phyloP scores from a whole-genome alignment of 2,888 invertebrate genomes.

The Electrophaes corylata region DNA sequence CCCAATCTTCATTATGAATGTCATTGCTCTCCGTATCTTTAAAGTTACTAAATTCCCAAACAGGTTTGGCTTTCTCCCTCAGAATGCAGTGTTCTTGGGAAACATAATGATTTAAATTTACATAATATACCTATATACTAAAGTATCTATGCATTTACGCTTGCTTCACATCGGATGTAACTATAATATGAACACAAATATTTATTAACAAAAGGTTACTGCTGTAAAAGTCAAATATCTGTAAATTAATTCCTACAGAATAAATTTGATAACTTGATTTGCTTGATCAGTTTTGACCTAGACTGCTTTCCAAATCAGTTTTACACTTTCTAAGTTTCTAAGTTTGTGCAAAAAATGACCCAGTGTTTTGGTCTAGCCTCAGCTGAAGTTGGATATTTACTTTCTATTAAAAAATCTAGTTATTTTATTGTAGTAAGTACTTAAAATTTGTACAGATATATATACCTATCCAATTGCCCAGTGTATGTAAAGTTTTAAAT shows the following conservation, averaged over 20 bases:
- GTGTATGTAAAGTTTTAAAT: constrained; percentile 42
- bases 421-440: constrained; percentile 1
- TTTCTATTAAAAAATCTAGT: constrained; percentile 46
- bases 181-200: constrained; percentile 6
- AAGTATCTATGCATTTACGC: constrained; percentile 29
- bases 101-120: constrained; percentile 62
- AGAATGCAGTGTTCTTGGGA: constrained; percentile 63
- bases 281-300: constrained; percentile 38
- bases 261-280: constrained; percentile 20
- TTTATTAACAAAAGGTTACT: constrained; percentile 13
- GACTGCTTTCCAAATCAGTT: constrained; percentile 52
- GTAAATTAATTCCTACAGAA: neutral
- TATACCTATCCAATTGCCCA: constrained; percentile 8
- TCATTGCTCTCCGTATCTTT: constrained; percentile 40
- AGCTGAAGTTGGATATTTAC: constrained; percentile 48
- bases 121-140: constrained; percentile 46
- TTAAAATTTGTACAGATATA: constrained; percentile 10
- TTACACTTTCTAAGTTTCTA: constrained; percentile 58
- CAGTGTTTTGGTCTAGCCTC: constrained; percentile 50
- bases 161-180: constrained; percentile 37
- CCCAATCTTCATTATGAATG: constrained; percentile 36
- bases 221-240: neutral
- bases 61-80: constrained; percentile 64
- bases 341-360: constrained; percentile 60
- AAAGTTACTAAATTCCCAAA: constrained; percentile 61